Evolutionary conservation across 2,888 invertebrate species (phyloP).

Genomic region (Altica lythri): DNA sequence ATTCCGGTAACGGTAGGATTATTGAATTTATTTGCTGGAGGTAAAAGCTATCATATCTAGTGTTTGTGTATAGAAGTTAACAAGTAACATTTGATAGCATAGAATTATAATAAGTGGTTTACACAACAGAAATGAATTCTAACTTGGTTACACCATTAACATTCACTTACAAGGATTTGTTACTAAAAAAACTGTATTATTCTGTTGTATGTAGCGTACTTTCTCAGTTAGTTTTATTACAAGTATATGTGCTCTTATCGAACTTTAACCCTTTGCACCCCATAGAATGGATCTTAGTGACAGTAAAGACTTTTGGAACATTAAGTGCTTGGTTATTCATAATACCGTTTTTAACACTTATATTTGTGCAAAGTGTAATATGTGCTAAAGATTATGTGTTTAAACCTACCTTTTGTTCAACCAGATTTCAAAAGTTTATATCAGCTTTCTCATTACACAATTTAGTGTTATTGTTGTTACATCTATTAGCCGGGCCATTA

Average conservation of each 20-base stretch:
- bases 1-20: no score
- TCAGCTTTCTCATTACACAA: slow-evolving; percentile 67
- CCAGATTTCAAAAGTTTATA: slow-evolving; percentile 69
- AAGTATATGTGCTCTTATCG: slow-evolving; percentile 57
- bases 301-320: slow-evolving; percentile 64
- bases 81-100: no score
- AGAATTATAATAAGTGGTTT: no score
- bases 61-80: no score
- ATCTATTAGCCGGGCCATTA: slow-evolving; percentile 68
- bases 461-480: slow-evolving; percentile 61
- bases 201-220: slow-evolving; percentile 53
- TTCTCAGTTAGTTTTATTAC: slow-evolving; percentile 50
- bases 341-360: slow-evolving; percentile 65
- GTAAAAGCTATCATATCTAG: no score
- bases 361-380: slow-evolving; percentile 73
- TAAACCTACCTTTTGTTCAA: slow-evolving; percentile 65
- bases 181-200: slow-evolving; percentile 62
- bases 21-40: no score
- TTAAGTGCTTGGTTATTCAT: slow-evolving; percentile 70
- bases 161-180: slow-evolving; percentile 64
- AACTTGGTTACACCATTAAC: slow-evolving; percentile 35
- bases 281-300: slow-evolving; percentile 66
- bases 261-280: slow-evolving; percentile 70
- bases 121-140: slow-evolving; percentile 41
- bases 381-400: slow-evolving; percentile 72